phyloP scores from a whole-genome alignment of 2,797 vertebrate genomes.

The Acanthurus tractus region DNA sequence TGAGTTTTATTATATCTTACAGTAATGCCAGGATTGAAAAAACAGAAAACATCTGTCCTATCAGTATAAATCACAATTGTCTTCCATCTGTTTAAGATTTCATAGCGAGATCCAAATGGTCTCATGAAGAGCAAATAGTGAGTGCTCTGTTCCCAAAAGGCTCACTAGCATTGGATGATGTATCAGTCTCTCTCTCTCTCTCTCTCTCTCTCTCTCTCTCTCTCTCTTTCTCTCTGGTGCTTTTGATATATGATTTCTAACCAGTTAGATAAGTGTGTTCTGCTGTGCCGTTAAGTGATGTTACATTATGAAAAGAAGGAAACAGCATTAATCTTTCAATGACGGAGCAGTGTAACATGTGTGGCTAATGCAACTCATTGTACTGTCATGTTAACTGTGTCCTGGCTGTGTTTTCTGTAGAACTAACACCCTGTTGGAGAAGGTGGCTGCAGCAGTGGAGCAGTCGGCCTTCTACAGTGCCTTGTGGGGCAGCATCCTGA shows the following conservation, averaged over 20 bases:
- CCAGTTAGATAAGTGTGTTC: background rate
- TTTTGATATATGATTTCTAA: background rate
- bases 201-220: too few relatives aligned
- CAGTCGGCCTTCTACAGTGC: conserved; percentile 97
- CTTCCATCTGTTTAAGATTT: background rate
- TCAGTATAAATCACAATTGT: background rate
- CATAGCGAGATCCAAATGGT: background rate
- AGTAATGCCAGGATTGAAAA: background rate
- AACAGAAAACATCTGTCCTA: background rate
- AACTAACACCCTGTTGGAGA: conserved; percentile 96
- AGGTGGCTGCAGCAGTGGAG: conserved; percentile 95
- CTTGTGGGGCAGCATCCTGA: conserved; percentile 98
- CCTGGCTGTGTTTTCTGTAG: conserved; percentile 76
- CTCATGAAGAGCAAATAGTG: conserved; percentile 7
- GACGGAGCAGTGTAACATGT: background rate
- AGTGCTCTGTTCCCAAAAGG: background rate
- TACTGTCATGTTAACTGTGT: background rate
- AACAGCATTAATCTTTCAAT: background rate
- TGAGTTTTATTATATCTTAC: background rate
- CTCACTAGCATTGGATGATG: background rate
- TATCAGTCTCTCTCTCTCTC: too few relatives aligned
- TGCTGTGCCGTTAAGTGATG: background rate
- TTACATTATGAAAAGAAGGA: background rate
- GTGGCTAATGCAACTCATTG: background rate
- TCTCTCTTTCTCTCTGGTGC: too few relatives aligned